Evolutionary conservation across 1,140 invertebrate genomes (phyloP).

Genomic region (Planococcus citri): DNA sequence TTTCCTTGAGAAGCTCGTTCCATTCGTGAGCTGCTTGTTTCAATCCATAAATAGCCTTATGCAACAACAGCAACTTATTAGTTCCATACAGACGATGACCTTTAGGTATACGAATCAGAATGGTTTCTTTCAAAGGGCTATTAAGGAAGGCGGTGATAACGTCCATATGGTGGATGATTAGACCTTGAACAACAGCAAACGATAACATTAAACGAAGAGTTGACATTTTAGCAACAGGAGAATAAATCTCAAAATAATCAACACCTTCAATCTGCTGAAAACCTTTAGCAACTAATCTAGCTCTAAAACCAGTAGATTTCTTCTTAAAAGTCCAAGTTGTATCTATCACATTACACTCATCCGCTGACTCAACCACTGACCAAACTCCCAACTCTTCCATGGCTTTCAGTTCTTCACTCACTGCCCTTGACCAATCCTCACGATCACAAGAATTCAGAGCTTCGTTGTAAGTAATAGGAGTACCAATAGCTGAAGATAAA

Average conservation of each 20-base stretch:
- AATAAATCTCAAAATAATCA: conserved; percentile 23
- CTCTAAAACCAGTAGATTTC: conserved; percentile 28
- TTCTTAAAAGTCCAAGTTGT: no score
- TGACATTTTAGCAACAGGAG: background rate
- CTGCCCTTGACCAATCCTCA: background rate
- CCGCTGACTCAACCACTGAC: no score
- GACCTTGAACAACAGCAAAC: background rate
- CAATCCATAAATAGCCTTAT: background rate
- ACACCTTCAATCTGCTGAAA: conserved; percentile 32
- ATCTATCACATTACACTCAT: no score
- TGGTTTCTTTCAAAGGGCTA: background rate
- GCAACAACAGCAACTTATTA: background rate
- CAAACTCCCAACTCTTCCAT: background rate
- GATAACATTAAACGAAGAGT: background rate
- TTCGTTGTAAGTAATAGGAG: background rate
- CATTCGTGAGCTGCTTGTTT: background rate
- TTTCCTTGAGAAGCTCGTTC: background rate
- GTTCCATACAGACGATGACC: background rate
- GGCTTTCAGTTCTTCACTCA: background rate
- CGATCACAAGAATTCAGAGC: background rate
- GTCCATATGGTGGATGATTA: background rate
- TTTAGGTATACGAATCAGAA: background rate
- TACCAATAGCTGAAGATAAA: no score
- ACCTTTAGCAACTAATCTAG: conserved; percentile 36
- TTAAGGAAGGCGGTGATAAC: background rate